These are phyloP conservation scores for Fistularia commersonii DNA, from an alignment of 2,797 vertebrate species.

Conservation along the genomic window DNA sequence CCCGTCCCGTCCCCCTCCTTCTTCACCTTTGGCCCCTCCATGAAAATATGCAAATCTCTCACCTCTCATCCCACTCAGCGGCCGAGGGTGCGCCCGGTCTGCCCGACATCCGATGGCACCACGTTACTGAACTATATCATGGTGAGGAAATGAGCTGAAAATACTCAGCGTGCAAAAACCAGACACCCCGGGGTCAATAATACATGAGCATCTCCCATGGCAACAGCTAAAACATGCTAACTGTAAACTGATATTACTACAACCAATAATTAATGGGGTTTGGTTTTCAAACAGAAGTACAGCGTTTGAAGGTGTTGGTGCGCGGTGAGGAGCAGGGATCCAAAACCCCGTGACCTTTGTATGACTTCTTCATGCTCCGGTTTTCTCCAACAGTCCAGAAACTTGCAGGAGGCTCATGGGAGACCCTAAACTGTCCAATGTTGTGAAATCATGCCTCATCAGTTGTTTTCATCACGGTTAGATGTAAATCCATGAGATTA, in stretches of 20 bases:
- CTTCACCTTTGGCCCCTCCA: conserved; percentile 73
- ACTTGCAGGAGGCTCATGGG: too few relatives aligned
- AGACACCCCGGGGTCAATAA: conserved; percentile 85
- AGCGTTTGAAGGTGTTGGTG: conserved; percentile 1
- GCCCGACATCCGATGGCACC: neutral
- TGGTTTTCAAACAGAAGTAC: conserved; percentile 42
- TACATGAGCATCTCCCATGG: conserved; percentile 86
- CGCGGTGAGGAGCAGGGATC: too few relatives aligned
- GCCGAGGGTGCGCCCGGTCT: conserved; percentile 20
- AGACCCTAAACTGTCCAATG: too few relatives aligned
- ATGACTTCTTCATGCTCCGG: neutral
- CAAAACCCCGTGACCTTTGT: conserved; percentile 2
- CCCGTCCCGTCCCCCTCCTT: conserved; percentile 67
- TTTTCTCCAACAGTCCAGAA: neutral
- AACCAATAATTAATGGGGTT: conserved; percentile 80
- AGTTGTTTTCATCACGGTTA: too few relatives aligned
- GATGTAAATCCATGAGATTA: too few relatives aligned
- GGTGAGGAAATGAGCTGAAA: conserved; percentile 60
- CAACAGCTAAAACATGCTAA: conserved; percentile 88
- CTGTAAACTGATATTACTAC: conserved; percentile 78
- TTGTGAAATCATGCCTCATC: too few relatives aligned
- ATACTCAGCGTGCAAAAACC: conserved; percentile 59
- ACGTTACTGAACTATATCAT: conserved; percentile 10
- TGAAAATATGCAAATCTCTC: conserved; percentile 54
- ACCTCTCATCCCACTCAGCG: conserved; percentile 48